phyloP scores from a whole-genome alignment of 2,888 invertebrate species.

The Agrochola litura region DNA sequence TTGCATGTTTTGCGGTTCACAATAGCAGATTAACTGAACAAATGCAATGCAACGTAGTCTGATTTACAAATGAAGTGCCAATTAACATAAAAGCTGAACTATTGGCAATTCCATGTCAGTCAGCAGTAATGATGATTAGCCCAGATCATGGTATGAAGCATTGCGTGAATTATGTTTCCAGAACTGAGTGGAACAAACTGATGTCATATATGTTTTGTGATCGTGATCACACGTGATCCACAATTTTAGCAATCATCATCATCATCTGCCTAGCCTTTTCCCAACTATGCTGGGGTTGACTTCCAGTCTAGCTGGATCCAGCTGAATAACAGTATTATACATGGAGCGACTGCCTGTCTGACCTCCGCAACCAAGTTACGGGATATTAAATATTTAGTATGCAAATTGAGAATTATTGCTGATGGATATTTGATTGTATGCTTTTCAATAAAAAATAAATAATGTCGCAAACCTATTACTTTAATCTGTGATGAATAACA shows the following conservation, averaged over 20 bases:
- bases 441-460: neutral
- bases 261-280: neutral
- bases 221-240: neutral
- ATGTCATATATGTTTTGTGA: conserved; percentile 66
- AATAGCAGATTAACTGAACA: conserved; percentile 34
- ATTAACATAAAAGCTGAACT: conserved; percentile 41
- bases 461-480: neutral
- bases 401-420: neutral
- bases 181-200: conserved; percentile 49
- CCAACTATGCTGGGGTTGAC: neutral
- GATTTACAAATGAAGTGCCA: conserved; percentile 38
- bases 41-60: conserved; percentile 15
- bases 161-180: conserved; percentile 54
- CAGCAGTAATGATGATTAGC: conserved; percentile 52
- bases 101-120: conserved; percentile 44
- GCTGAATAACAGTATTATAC: neutral
- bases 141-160: conserved; percentile 54
- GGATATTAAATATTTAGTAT: neutral
- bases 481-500: no score
- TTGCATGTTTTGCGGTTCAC: conserved; percentile 38
- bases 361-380: neutral
- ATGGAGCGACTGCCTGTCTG: neutral
- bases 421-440: neutral
- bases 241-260: neutral
- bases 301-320: neutral